Base-by-base conservation (phyloP, 2,888 invertebrate genomes). In the Drosophila barbarae region DNA sequence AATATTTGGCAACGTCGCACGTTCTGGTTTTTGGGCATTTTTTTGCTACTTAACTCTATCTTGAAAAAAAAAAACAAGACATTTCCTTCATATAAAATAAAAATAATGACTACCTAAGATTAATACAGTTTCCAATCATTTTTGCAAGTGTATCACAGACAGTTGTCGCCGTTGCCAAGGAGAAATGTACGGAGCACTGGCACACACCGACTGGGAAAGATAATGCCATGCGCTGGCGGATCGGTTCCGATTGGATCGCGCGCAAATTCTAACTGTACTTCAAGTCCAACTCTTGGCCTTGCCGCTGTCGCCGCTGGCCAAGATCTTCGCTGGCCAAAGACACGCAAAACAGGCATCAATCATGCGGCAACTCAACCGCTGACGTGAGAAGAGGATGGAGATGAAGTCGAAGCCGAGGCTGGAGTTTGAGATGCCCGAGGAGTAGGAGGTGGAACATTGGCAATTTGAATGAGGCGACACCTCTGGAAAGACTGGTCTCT, bases 311-410 rank as follows among this genome's bases (percentile, higher is more conserved):
- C 77, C 73, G 66, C 59, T 60, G 80, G 80, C 80, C 65, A 30
- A 35, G 36, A 42, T 34, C 23, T 23, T 23, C 34, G 46, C 46
- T 47, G 47, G 56, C 72, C 55, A 60, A 67, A 72, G 77, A 77
- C 81, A 82, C 81, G 84, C 81, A 82, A 82, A 82, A 82, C 82
- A 81, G 81, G 84, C 81, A 82, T 82, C 81, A 82, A 82, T 82
- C 81, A 82, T 84, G 84, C 79, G 71, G 84, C 82, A 79, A 70
- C 72, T 53, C 68, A 60, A 49, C 52, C 60, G 67, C 64, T 77
- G 74, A 59, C 55, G 67, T 61, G 52, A 39, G 46, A 51, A 55
- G 57, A 32, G 38, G 50, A 5, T 21, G 26, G 18, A 50, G 36
- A 23, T 21, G 28, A 15, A 38, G 46, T 21, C 13, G 13, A 3